Base-by-base conservation (phyloP, 2,113 vertebrate genomes). In the Sarotherodon lohbergeri region DNA sequence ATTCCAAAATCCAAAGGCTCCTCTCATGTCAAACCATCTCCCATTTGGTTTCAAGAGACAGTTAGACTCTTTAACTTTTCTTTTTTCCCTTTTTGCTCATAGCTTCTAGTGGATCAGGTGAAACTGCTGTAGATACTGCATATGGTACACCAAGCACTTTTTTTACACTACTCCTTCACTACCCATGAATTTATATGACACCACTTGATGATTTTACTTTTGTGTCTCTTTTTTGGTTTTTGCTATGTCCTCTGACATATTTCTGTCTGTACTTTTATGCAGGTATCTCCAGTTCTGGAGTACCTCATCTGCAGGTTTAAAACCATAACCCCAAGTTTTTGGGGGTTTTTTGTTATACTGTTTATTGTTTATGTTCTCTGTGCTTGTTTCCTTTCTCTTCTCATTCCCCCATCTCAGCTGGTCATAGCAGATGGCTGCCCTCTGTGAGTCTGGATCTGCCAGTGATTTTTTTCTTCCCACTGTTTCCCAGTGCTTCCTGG, bases 281-380 rank as follows among this genome's bases (percentile, higher is more conserved):
- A 32, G 3, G 43, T 32, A 78, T 8, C 43, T 19, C 24, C 43
- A 76, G 24, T 32, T 76, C 71, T 48, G 0, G 9, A 76, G 68
- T 48, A 17, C 5, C 24, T 76, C 71, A 19, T 48, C 43, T 78
- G 9, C 16, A 50, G 46, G 46, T 32, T 32, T 32, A 19, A 32
- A 19, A 48, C 10, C 19, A 0, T 78, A 68, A 39, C 19, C 32
- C 32, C 32, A 29, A 1, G 24, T 48, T 46, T 71, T 39, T 3
- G 1, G 6, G 0, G 0, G 0, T 0, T 13, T 39, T 71, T 71
- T 43, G 43, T 78, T n/a, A n/a, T 13, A 32, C 10, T 2, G 43
- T 50, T 78, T 78, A 27, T 50, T 5, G 43, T 32, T 78, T 78
- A 11, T 50, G 9, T 78, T 0, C 16, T 32, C 43, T 78, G 14